Evolutionary conservation across 2,113 vertebrate genomes (phyloP).

Genomic region (Varanus komodoensis): DNA sequence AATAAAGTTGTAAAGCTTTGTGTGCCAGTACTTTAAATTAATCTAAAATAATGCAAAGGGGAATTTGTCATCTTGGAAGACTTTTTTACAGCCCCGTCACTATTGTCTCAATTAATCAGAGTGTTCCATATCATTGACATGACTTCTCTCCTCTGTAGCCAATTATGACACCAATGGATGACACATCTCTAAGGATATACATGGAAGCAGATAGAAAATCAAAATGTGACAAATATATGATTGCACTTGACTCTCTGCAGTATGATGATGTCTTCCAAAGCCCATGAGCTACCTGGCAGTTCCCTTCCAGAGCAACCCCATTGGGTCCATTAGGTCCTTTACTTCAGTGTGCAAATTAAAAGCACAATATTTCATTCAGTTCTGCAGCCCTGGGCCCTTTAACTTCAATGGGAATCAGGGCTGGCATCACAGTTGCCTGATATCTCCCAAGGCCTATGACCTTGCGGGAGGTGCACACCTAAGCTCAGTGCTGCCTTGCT

Average conservation of each 20-base stretch:
- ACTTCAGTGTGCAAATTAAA: slow-evolving; percentile 75
- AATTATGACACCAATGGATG: slow-evolving; percentile 42
- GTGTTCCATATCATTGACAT: slow-evolving; percentile 50
- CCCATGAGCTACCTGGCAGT: slow-evolving; percentile 54
- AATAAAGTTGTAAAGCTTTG: slow-evolving; percentile 76
- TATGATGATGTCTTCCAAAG: slow-evolving; percentile 36
- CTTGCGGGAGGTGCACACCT: background rate
- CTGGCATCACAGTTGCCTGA: background rate
- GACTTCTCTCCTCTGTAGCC: slow-evolving; percentile 44
- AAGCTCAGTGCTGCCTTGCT: background rate
- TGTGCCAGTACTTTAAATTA: slow-evolving; percentile 72
- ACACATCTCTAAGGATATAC: slow-evolving; percentile 39
- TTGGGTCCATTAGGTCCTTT: slow-evolving; percentile 60
- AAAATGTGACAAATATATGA: slow-evolving; percentile 38
- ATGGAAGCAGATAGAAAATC: background rate
- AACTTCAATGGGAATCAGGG: background rate
- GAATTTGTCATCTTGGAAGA: slow-evolving; percentile 68
- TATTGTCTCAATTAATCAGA: slow-evolving; percentile 71
- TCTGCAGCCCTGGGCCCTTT: background rate
- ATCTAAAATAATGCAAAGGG: slow-evolving; percentile 71
- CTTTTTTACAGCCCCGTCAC: slow-evolving; percentile 60
- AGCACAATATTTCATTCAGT: background rate
- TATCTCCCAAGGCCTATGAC: background rate
- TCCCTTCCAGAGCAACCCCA: slow-evolving; percentile 56
- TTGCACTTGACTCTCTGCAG: slow-evolving; percentile 46